Base-by-base conservation (phyloP, 1,140 invertebrate genomes). In the Pogonognathellus flavescens region DNA sequence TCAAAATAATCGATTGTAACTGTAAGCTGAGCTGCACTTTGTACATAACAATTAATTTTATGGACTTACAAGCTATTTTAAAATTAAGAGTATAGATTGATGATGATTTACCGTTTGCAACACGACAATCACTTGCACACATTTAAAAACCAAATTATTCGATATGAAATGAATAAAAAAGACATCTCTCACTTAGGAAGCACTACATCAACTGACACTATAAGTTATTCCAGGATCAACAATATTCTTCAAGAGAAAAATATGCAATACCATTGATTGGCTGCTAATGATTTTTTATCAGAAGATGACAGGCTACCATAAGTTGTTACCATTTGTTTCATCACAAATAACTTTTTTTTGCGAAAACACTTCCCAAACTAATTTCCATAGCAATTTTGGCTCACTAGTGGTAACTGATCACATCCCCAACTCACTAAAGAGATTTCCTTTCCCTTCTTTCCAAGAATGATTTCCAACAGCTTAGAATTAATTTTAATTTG, bases 131-230 rank as follows among this genome's bases (percentile, higher is more conserved):
- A 76, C 70, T 76, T 76, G 70, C 70, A 76, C 70, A 76, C 70
- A 76, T 76, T 76, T 76, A 76, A 76, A 70, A 76, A 49, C 16
- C 70, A 76, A 76, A 50, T 41, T 49, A 76, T 76, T 76, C 70
- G 25, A 31, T 76, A 76, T 76, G 70, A 76, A 76, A 76, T 76
- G n/a, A 76, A 76, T 76, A 31, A 76, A 76, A 70, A 76, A 76
- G 70, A 76, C 70, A 76, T 31, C 70, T 76, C 70, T 76, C 70
- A 76, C 70, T 76, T 76, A 76, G 70, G 70, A 76, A 76, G 70
- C 70, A 76, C 70, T 76, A 76, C 70, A 14, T 76, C 70, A 76
- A 76, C 31, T 41, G 31, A 41, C 70, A 76, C 70, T 31, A 76
- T 25, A 25, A 66, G 22, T 66, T 66, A 25, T 13, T 76, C 70